These are phyloP conservation scores for Cynaeus angustus DNA, from an alignment of 2,888 invertebrate genomes.

Conservation along the genomic window DNA sequence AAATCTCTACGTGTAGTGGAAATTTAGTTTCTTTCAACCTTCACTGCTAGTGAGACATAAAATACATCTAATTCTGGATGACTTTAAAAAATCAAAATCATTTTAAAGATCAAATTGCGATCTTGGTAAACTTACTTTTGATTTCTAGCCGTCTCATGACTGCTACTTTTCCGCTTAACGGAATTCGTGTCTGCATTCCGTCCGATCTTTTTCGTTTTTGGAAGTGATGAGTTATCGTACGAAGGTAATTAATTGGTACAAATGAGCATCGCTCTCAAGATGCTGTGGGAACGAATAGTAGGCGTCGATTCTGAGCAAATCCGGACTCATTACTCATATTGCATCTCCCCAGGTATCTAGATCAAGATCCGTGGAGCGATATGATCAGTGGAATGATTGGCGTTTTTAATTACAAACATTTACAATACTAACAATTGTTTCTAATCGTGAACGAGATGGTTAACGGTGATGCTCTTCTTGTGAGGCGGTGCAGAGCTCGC, in stretches of 20 bases:
- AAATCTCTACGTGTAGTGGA: too few relatives aligned
- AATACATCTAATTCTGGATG: too few relatives aligned
- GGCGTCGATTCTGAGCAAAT: slow-evolving; percentile 62
- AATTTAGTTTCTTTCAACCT: too few relatives aligned
- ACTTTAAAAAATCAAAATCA: too few relatives aligned
- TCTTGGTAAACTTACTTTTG: too few relatives aligned
- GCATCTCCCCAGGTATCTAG: slow-evolving; percentile 58
- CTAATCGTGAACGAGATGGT: slow-evolving; percentile 55
- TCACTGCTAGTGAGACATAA: too few relatives aligned
- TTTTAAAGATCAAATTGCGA: too few relatives aligned
- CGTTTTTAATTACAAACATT: slow-evolving; percentile 65
- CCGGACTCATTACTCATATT: slow-evolving; percentile 63
- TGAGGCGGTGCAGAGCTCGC: slow-evolving; percentile 45
- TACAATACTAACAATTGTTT: slow-evolving; percentile 64
- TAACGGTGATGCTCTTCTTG: slow-evolving; percentile 54
- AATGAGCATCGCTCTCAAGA: slow-evolving; percentile 19
- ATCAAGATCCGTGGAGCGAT: slow-evolving; percentile 60
- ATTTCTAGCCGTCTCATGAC: background rate
- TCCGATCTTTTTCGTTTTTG: slow-evolving; percentile 12
- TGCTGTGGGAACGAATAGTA: slow-evolving; percentile 61
- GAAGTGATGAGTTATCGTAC: slow-evolving; percentile 24
- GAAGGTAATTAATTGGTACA: slow-evolving; percentile 35
- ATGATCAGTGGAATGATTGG: slow-evolving; percentile 64
- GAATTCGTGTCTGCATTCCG: slow-evolving; percentile 7
- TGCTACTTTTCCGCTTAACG: background rate